These are phyloP conservation scores for Phalacrocorax pelagicus DNA, from an alignment of 2,113 vertebrate species.

Conservation along the genomic window DNA sequence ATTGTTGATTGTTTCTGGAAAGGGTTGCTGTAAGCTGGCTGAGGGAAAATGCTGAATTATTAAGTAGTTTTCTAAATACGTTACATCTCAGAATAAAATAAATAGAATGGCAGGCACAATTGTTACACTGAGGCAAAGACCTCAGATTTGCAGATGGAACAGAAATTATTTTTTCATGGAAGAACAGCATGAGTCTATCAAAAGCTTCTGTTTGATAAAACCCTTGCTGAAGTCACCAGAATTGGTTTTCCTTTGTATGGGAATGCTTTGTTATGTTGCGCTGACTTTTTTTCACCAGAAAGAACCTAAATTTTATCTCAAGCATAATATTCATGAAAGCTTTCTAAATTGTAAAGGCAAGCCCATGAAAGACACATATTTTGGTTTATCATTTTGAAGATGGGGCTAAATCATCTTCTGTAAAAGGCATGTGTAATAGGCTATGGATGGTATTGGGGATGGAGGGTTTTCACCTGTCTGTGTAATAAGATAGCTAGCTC, in stretches of 20 bases:
- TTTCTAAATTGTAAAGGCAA: background rate
- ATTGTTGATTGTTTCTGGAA: background rate
- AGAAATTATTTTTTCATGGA: background rate
- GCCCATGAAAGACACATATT: background rate
- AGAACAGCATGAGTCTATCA: background rate
- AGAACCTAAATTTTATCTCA: background rate
- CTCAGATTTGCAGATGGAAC: background rate
- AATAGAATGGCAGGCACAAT: background rate
- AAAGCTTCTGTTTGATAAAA: background rate
- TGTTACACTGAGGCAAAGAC: background rate
- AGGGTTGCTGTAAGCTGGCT: background rate
- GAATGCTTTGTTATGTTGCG: background rate
- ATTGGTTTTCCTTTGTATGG: background rate
- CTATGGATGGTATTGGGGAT: background rate
- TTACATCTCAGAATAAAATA: background rate
- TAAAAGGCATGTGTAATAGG: background rate
- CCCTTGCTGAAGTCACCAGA: background rate
- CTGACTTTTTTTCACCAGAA: background rate
- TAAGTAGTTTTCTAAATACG: conserved; percentile 37
- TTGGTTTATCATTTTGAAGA: background rate
- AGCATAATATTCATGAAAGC: background rate
- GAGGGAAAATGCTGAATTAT: conserved; percentile 25
- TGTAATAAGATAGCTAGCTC: background rate
- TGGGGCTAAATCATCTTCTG: background rate
- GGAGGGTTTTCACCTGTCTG: background rate